Evolutionary conservation across 2,888 invertebrate species (phyloP).

Genomic region (Silvanus unidentatus): DNA sequence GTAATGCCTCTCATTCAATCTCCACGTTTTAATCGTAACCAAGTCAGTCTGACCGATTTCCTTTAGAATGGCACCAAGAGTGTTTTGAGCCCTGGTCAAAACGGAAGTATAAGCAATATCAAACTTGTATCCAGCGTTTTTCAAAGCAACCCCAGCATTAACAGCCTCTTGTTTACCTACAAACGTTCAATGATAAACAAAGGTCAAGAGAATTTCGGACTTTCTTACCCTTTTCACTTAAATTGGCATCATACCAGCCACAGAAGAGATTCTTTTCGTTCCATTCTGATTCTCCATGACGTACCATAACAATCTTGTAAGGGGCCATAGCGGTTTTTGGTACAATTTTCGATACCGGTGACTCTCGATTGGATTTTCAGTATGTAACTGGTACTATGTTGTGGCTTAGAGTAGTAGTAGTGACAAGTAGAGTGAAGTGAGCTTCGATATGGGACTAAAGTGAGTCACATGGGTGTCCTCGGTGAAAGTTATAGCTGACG

Average conservation of each 20-base stretch:
- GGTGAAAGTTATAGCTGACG: too few relatives aligned
- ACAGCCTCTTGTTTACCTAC: conserved; percentile 55
- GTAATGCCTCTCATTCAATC: conserved; percentile 61
- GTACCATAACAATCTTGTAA: conserved; percentile 57
- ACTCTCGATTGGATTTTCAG: too few relatives aligned
- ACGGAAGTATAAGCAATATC: conserved; percentile 60
- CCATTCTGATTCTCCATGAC: conserved; percentile 63
- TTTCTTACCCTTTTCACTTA: conserved; percentile 53
- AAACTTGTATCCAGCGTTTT: conserved; percentile 53
- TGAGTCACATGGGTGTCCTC: too few relatives aligned
- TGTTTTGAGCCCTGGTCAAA: conserved; percentile 57
- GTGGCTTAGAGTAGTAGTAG: too few relatives aligned
- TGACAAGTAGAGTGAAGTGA: too few relatives aligned
- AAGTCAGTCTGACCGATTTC: conserved; percentile 54
- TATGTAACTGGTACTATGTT: too few relatives aligned
- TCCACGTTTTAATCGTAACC: conserved; percentile 55
- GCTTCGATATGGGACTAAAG: too few relatives aligned
- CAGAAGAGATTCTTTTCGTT: conserved; percentile 58
- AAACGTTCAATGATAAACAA: conserved; percentile 1
- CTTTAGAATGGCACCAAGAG: conserved; percentile 52
- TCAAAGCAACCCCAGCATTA: conserved; percentile 57
- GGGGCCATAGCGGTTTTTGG: conserved; percentile 38
- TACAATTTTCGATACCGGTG: too few relatives aligned
- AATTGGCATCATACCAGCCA: conserved; percentile 58
- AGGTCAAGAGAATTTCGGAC: conserved; percentile 23